Percentiles rank a stretch among this genome's conserved stretches.
Conservation (phyloP, 2,113 vertebrate genomes). For the Scatophagus argus region DNA sequence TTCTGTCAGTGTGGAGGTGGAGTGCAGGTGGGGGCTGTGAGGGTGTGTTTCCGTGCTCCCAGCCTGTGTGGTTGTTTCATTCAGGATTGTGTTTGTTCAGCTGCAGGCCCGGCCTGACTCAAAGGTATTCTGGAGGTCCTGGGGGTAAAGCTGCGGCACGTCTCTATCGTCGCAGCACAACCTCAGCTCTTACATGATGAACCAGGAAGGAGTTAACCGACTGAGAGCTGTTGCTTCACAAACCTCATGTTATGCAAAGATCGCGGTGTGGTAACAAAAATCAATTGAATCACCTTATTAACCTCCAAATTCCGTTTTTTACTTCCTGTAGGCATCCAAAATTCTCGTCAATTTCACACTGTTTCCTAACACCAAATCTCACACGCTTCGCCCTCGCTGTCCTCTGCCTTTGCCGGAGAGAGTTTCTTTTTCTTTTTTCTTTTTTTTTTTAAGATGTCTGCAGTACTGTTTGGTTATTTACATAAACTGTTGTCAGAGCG, state of each 20-base stretch:
- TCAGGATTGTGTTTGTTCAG: conserved; percentile 74
- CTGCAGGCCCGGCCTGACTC: conserved; percentile 51
- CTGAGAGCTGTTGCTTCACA: conserved; percentile 21
- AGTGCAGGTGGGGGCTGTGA: conserved; percentile 21
- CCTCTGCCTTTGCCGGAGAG: conserved; percentile 29
- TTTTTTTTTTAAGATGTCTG: conserved; percentile 56
- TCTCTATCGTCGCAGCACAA: conserved; percentile 44
- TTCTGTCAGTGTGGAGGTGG: conserved; percentile 26
- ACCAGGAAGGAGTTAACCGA: conserved; percentile 30
- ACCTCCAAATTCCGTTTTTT: conserved; percentile 13
- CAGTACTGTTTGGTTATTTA: conserved; percentile 79
- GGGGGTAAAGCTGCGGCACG: conserved; percentile 10
- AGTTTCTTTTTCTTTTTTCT: not conserved
- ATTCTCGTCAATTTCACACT: conserved; percentile 9
- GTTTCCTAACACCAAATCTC: not conserved
- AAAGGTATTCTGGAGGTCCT: conserved; percentile 50
- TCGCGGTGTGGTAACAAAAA: not conserved
- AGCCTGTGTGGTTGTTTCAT: conserved; percentile 63
- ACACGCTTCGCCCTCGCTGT: conserved; percentile 1
- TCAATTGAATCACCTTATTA: conserved; percentile 25
- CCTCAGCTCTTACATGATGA: conserved; percentile 34
- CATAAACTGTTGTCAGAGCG: conserved; percentile 84
- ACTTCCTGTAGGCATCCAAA: not conserved
- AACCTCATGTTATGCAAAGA: not conserved
- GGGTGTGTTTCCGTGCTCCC: conserved; percentile 37